Percentiles rank a stretch among this genome's conserved stretches.
Conservation (phyloP, 2,888 invertebrate species). For the Lycophotia porphyrea region DNA sequence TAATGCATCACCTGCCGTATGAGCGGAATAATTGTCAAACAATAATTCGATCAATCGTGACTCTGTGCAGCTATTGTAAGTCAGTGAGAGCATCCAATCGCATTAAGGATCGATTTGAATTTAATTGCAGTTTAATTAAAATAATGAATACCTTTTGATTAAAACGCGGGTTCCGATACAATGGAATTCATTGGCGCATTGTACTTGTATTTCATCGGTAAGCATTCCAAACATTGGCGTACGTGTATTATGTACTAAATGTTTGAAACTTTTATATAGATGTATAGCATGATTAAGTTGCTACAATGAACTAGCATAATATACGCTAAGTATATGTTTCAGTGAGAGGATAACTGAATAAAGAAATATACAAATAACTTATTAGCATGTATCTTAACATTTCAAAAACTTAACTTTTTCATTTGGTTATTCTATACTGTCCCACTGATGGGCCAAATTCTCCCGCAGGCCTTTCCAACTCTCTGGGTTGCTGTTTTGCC, state of each 20-base stretch:
- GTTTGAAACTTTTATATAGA: neutral
- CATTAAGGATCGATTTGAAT: constrained; percentile 11
- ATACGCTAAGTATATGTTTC: neutral
- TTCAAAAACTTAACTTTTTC: neutral
- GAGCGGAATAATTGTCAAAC: constrained; percentile 30
- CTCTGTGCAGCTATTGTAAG: constrained; percentile 7
- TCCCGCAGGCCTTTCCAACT: too few species aligned
- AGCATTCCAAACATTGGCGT: neutral
- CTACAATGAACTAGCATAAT: neutral
- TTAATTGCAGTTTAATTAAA: constrained; percentile 16
- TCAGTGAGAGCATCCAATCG: constrained; percentile 25
- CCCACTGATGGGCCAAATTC: too few species aligned
- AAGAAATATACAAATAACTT: neutral
- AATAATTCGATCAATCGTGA: constrained; percentile 35
- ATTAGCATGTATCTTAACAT: neutral
- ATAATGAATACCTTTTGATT: constrained; percentile 22
- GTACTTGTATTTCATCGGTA: neutral
- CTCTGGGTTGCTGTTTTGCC: too few species aligned
- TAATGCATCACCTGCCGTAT: neutral
- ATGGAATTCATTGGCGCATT: constrained; percentile 11
- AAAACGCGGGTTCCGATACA: neutral
- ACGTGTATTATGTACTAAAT: neutral
- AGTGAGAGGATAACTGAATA: neutral
- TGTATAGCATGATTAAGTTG: neutral
- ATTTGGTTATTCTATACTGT: too few species aligned